Percentiles rank a stretch among this genome's conserved stretches.
phyloP scores from a whole-genome alignment of 2,113 vertebrate species.

The Sclerurus mexicanus region DNA sequence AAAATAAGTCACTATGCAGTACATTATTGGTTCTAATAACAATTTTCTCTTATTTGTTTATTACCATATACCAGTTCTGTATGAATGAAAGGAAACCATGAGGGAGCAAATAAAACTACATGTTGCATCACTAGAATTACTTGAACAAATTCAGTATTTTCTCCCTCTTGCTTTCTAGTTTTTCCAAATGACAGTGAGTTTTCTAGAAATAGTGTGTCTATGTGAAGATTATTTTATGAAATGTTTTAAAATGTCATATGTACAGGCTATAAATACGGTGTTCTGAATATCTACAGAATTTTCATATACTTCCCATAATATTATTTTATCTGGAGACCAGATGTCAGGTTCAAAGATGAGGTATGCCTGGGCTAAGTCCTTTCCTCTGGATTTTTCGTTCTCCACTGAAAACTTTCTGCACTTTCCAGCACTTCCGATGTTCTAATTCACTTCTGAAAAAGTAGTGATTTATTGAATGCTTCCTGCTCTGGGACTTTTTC shows the following conservation, averaged over 20 bases:
- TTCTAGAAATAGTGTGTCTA: background rate
- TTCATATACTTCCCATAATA: background rate
- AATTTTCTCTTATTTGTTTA: background rate
- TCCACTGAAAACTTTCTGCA: background rate
- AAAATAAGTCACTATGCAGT: background rate
- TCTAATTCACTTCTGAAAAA: background rate
- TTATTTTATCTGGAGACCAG: background rate
- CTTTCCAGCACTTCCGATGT: accelerated
- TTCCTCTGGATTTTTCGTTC: background rate
- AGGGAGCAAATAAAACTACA: background rate
- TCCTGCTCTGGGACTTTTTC: background rate
- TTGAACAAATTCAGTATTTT: background rate
- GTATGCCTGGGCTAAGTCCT: background rate
- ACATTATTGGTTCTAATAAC: background rate
- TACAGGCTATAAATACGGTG: background rate
- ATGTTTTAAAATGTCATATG: background rate
- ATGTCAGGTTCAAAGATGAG: background rate
- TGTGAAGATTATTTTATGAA: background rate
- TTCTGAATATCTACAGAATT: background rate
- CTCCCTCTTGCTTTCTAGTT: background rate
- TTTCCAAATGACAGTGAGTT: background rate
- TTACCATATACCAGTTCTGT: background rate
- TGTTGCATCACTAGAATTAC: background rate
- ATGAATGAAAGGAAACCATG: background rate
- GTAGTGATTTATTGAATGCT: background rate